Evolutionary conservation across 2,113 vertebrate genomes (phyloP).

Genomic region (Xiphias gladius): DNA sequence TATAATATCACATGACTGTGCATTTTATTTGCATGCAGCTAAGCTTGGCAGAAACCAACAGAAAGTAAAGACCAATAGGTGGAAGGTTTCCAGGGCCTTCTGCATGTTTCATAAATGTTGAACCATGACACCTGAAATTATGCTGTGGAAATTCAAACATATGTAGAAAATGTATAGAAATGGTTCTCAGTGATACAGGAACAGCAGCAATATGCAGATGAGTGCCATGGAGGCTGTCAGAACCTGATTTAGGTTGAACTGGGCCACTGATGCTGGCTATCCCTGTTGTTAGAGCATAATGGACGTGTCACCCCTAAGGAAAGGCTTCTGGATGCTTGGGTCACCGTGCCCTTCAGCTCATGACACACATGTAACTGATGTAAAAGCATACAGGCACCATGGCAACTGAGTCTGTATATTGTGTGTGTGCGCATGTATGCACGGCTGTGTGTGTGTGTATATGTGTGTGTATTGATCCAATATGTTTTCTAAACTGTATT

Average conservation of each 20-base stretch:
- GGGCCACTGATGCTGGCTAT: slow-evolving; percentile 51
- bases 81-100: slow-evolving; percentile 51
- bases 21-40: slow-evolving; percentile 62
- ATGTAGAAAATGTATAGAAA: slow-evolving; percentile 49
- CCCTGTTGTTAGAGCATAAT: slow-evolving; percentile 73
- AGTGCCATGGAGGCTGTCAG: slow-evolving; percentile 49
- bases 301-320: slow-evolving; percentile 71
- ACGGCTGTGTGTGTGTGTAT: slow-evolving; percentile 28
- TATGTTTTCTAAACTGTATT: slow-evolving; percentile 71
- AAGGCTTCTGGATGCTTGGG: slow-evolving; percentile 67
- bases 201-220: slow-evolving; percentile 31
- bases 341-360: slow-evolving; percentile 74
- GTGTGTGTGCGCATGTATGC: neutral
- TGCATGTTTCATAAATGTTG: slow-evolving; percentile 68
- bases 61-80: slow-evolving; percentile 57
- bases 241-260: slow-evolving; percentile 46
- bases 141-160: slow-evolving; percentile 53
- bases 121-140: slow-evolving; percentile 49
- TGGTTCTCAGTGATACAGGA: slow-evolving; percentile 8
- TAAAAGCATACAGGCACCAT: slow-evolving; percentile 73
- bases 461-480: slow-evolving; percentile 61
- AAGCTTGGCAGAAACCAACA: slow-evolving; percentile 59
- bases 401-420: slow-evolving; percentile 59
- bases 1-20: slow-evolving; percentile 61
- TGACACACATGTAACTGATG: slow-evolving; percentile 59